Evolutionary conservation across 2,888 invertebrate genomes (phyloP).

Genomic region (Petrophora chlorosata): DNA sequence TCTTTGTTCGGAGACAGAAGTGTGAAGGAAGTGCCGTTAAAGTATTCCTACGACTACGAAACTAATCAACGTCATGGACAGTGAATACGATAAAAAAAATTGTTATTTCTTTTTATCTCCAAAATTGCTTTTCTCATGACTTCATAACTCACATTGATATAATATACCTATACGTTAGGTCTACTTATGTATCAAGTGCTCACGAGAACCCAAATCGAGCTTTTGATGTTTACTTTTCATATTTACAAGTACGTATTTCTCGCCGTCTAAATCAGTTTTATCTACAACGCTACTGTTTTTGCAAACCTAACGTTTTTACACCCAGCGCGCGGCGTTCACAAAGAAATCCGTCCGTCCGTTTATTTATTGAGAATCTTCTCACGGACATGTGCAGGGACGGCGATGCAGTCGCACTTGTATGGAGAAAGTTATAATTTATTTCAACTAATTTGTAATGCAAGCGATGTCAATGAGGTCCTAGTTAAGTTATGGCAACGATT

Average conservation of each 20-base stretch:
- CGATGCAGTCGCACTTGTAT: constrained; percentile 42
- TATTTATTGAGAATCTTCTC: constrained; percentile 70
- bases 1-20: not conserved
- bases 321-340: constrained; percentile 57
- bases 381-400: constrained; percentile 65
- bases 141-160: too few relatives aligned
- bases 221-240: too few relatives aligned
- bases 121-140: too few relatives aligned
- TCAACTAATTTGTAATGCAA: constrained; percentile 32
- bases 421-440: constrained; percentile 50
- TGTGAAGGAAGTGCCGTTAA: too few relatives aligned
- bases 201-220: too few relatives aligned
- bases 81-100: too few relatives aligned
- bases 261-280: constrained; percentile 9
- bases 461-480: constrained; percentile 31
- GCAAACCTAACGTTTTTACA: constrained; percentile 23
- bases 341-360: constrained; percentile 58
- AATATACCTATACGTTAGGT: too few relatives aligned
- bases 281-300: constrained; percentile 18
- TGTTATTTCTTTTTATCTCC: too few relatives aligned
- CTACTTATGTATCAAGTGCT: too few relatives aligned
- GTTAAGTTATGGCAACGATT: constrained; percentile 33
- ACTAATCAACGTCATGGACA: too few relatives aligned
- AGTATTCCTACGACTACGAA: too few relatives aligned
- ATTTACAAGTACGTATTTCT: too few relatives aligned